These are phyloP conservation scores for Apostichopus parvimensis DNA, from an alignment of 35 echinoderm and acorn worm genomes.

Conservation along the genomic window DNA sequence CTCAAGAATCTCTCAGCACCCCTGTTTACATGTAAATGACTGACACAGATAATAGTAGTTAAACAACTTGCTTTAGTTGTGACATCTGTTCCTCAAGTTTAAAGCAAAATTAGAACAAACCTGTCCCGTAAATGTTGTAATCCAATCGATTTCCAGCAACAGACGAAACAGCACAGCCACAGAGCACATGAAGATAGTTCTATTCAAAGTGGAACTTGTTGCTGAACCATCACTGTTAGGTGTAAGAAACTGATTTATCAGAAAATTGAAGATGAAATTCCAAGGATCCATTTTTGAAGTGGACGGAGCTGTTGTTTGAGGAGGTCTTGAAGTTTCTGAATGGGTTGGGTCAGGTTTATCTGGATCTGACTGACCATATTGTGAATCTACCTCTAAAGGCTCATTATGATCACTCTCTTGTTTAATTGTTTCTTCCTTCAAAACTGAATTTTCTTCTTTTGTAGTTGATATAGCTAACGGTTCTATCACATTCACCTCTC, in stretches of 20 bases:
- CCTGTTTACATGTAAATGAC: too few relatives aligned
- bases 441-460: background rate
- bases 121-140: slow-evolving; percentile 2
- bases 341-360: background rate
- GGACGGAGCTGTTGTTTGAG: background rate
- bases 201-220: background rate
- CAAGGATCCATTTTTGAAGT: background rate
- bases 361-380: background rate
- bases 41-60: too few relatives aligned
- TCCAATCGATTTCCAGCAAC: slow-evolving; percentile 18
- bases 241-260: background rate
- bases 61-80: too few relatives aligned
- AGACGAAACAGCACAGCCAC: slow-evolving; percentile 13
- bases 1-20: too few relatives aligned
- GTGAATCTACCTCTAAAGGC: background rate
- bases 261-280: background rate
- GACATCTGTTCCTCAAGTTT: too few relatives aligned
- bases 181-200: background rate
- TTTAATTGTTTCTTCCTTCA: background rate
- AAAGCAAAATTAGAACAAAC: slow-evolving; percentile 22
- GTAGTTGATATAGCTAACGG: background rate
- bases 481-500: background rate
- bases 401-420: background rate
- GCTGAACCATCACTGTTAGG: background rate
- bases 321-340: background rate